Conservation (phyloP, 1,140 invertebrate species). For the Trypoxylus dichotomus region DNA sequence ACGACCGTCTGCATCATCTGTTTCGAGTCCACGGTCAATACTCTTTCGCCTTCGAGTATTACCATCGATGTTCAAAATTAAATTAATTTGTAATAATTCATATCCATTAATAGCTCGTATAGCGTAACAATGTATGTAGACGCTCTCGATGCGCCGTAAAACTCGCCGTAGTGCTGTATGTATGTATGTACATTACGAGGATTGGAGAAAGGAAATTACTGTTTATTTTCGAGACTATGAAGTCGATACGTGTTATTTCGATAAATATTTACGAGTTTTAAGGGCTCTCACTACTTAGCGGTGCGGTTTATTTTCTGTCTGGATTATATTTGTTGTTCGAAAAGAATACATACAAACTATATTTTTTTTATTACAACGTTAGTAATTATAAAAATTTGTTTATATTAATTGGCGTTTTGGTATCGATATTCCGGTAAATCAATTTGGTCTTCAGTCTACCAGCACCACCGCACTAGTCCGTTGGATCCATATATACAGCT, state of each 20-base stretch:
- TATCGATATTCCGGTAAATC: too few relatives aligned
- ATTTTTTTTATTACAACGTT: too few relatives aligned
- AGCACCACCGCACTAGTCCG: too few relatives aligned
- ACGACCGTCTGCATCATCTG: neutral
- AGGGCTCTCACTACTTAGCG: too few relatives aligned
- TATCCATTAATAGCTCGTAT: neutral
- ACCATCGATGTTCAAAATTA: neutral
- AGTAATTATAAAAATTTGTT: too few relatives aligned
- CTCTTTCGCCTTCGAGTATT: neutral
- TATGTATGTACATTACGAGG: neutral
- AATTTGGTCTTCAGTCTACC: too few relatives aligned
- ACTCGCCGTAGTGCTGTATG: neutral
- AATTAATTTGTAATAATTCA: neutral
- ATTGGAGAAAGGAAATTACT: neutral
- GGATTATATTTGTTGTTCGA: too few relatives aligned
- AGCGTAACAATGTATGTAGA: neutral
- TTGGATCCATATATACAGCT: too few relatives aligned
- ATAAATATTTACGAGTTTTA: neutral
- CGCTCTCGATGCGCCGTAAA: neutral
- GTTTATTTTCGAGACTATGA: neutral
- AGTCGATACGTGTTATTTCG: neutral
- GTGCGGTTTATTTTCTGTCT: too few relatives aligned
- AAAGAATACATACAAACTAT: too few relatives aligned
- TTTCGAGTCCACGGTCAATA: neutral
- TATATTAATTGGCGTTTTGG: too few relatives aligned